Conservation (phyloP, 2,797 vertebrate species). For the Chrysocyon brachyurus region DNA sequence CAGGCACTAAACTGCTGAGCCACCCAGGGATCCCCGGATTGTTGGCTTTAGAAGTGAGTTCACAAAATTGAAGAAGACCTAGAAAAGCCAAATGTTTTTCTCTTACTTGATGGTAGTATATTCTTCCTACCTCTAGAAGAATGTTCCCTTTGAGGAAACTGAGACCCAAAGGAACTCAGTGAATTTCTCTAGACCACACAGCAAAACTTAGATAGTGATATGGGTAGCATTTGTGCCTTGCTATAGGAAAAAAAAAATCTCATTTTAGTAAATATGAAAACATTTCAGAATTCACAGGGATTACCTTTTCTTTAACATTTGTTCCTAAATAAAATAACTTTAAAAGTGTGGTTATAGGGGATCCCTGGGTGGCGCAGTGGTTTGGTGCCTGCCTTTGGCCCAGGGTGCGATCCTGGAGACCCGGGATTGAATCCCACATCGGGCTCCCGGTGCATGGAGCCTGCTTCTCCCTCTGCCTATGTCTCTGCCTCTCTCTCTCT, state of each 20-base stretch:
- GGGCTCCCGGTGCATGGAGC: no score
- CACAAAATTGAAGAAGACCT: not conserved
- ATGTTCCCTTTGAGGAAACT: conserved; percentile 43
- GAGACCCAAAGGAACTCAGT: conserved; percentile 32
- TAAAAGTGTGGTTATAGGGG: not conserved
- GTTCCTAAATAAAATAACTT: conserved; percentile 19
- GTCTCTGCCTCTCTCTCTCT: no score
- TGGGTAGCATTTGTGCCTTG: not conserved
- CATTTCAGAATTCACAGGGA: conserved; percentile 37
- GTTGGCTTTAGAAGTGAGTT: conserved; percentile 28
- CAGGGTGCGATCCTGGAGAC: no score
- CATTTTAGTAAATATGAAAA: conserved; percentile 37
- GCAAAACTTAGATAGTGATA: not conserved
- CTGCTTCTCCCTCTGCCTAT: no score
- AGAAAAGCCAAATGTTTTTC: conserved; percentile 33
- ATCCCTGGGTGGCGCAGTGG: no score
- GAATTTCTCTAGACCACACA: conserved; percentile 13
- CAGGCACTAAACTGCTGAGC: no score
- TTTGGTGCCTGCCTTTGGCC: no score
- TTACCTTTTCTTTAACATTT: not conserved
- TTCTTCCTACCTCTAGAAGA: not conserved
- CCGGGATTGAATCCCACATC: no score
- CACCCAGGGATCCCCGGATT: not conserved
- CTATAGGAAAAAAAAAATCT: not conserved
- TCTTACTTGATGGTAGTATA: not conserved